Base-by-base conservation (phyloP, 2,113 vertebrate genomes). In the Dasyurus viverrinus region DNA sequence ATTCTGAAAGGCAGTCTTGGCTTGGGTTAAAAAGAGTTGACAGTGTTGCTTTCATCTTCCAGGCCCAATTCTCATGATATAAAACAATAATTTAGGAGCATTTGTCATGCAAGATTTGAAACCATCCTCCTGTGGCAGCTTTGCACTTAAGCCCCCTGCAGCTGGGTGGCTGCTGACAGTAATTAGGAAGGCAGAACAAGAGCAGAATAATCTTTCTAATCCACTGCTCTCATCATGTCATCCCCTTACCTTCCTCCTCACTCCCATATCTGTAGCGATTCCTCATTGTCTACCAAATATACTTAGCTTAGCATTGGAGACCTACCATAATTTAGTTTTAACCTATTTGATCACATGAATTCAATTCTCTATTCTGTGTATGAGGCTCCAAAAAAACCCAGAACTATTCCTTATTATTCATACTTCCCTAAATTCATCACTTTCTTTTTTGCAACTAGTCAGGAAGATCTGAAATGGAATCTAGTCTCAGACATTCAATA, bases 1-100 rank as follows among this genome's bases (percentile, higher is more conserved):
- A 97, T 96, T 48, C 93, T 76, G 97, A 97, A 97, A 95, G 54
- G 92, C 36, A 94, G 76, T 94, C 97, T 92, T 94, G 60, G 91
- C 90, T 94, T 53, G 46, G 95, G 90, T 55, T 94, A 94, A 90
- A 96, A 96, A 89, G 19, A 27, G 94, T 95, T 94, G 92, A 84
- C 53, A 94, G 91, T 7, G 53, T 93, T 91, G 68, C 95, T 97
- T 98, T 97, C 91, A 94, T 96, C 92, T 92, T 52, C 90, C 24
- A 94, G 93, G 54, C 46, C 19, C 27, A 7, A 3, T 84, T 42
- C 27, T 92, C 22, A 1, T 94, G 23, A 23, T 90, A 96, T 55
- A 84, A 94, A 93, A 36, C 46, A 48, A 12, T 22, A n/a, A 53
- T 90, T 3, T 60, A 16, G 42, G 60, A 24, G 48, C n/a, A 91